These are phyloP conservation scores for Pseudorhiza aurosa DNA, from an alignment of 30 jellyfish, hydroid and myxozoan genomes.

Conservation along the genomic window DNA sequence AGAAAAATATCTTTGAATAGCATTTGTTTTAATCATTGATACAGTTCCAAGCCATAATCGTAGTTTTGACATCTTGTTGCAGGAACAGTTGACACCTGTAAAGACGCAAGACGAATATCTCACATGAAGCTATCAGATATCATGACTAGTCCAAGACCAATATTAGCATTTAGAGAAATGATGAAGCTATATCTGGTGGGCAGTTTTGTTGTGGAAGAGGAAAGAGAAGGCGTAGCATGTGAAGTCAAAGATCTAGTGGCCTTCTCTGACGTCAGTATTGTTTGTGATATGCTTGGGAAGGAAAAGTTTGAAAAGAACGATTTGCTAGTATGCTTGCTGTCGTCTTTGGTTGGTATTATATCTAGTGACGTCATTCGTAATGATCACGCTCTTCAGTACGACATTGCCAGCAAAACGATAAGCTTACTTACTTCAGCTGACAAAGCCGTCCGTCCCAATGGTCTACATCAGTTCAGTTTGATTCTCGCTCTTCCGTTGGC, in stretches of 20 bases:
- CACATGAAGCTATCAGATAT: constrained; percentile 5
- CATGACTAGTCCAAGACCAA: constrained; percentile 9
- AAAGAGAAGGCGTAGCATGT: neutral
- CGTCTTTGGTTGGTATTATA: constrained; percentile 55
- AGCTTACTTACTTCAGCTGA: constrained; percentile 1
- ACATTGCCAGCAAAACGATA: constrained; percentile 34
- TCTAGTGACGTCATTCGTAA: constrained; percentile 30
- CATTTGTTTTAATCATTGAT: no score
- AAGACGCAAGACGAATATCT: neutral
- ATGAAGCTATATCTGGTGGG: constrained; percentile 17
- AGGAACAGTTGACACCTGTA: neutral
- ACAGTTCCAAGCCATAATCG: no score
- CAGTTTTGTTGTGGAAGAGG: constrained; percentile 5
- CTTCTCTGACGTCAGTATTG: constrained; percentile 33
- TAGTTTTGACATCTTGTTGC: no score
- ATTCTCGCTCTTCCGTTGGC: constrained; percentile 17
- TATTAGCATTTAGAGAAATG: neutral
- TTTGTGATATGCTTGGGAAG: constrained; percentile 43
- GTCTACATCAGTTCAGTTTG: constrained; percentile 16
- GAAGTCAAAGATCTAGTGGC: neutral
- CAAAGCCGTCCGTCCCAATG: neutral
- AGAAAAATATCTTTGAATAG: no score
- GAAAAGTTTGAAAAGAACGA: constrained; percentile 23
- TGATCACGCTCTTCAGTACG: constrained; percentile 31
- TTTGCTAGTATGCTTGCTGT: constrained; percentile 42